A percentile compares a stretch with the other conserved stretches of the same genome.
Conservation (phyloP, 2,888 invertebrate genomes). For the Temnothorax unifasciatus region DNA sequence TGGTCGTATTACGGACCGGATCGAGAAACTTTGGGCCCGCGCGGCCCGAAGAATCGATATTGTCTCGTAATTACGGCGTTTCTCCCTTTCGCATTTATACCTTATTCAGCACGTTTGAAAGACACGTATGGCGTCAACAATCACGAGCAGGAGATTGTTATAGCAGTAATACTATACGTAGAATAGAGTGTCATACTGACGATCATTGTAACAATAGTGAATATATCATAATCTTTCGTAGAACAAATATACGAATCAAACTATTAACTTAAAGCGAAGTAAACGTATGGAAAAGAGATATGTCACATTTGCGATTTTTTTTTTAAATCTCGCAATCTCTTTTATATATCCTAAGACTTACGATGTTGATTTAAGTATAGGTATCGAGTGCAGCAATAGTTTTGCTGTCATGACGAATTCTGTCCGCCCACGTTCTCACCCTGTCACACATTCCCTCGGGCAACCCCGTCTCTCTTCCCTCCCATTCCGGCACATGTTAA, state of each 20-base stretch:
- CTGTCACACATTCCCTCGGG: constrained; percentile 31
- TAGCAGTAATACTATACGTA: not conserved
- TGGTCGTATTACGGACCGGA: constrained; percentile 69
- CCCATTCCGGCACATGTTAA: constrained; percentile 81
- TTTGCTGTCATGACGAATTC: constrained; percentile 47
- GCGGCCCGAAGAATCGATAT: constrained; percentile 36
- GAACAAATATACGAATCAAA: not conserved
- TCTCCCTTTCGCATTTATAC: constrained; percentile 18
- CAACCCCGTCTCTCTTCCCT: constrained; percentile 62
- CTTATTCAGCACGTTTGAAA: constrained; percentile 9
- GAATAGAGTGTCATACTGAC: not conserved
- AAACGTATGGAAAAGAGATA: not conserved
- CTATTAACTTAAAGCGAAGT: not conserved
- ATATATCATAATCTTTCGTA: not conserved
- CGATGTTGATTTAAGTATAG: not conserved
- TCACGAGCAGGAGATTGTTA: not conserved
- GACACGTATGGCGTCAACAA: not conserved
- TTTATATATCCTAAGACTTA: not conserved
- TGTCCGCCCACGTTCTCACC: constrained; percentile 33
- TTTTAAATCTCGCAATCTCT: not conserved
- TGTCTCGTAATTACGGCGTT: constrained; percentile 41
- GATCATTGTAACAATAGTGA: not conserved
- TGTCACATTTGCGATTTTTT: not conserved
- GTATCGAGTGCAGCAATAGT: constrained; percentile 50
- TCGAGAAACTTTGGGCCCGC: constrained; percentile 73